Evolutionary conservation across 2,888 invertebrate genomes (phyloP), one percentile per base, ranked within the genome.

Genomic region (Nipponacmea schrenckii): DNA sequence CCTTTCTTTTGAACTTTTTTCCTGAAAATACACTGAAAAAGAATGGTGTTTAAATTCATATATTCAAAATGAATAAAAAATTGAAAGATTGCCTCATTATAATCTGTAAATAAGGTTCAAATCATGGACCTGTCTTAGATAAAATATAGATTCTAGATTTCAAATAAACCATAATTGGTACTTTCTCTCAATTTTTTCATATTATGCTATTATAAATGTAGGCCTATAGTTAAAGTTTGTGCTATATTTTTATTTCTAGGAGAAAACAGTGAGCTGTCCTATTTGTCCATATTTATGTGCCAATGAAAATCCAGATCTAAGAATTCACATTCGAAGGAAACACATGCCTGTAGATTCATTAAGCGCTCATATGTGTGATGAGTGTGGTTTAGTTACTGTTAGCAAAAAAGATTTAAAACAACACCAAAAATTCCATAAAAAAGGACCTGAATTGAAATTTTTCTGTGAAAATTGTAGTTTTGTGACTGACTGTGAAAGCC

Each of bases 381-480:
- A 83, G 62, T 88, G 88, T 74, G 83, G 80, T 17, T 74, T 84
- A 7, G 78, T 82, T 62, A 81, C 86, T 3, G 77, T 80, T 27
- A 81, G 79, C 70, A 83, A 80, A 76, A 83, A 81, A 66, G 88
- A 87, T 71, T 77, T 87, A n/a, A 81, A 82, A 67, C 87, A 88
- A 67, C 88, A 88, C 72, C 77, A 81, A 79, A 88, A 88, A 77
- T 87, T 88, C 72, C 88, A 88, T 76, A 80, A 77, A 71, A 76
- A 79, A 20, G 86, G 85, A 7, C 86, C 87, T 2, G 87, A 88
- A 71, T 74, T 88, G 64, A 88, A 88, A 71, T 78, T 88, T 7
- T 88, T 84, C 75, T 88, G 88, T 76, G 84, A 86, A 48, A 76
- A 80, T 66, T 88, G 88, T 72, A 85, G 85, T 70, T 88, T 87